Conservation (phyloP, 2,113 vertebrate species). For the Puntigrus tetrazona region DNA sequence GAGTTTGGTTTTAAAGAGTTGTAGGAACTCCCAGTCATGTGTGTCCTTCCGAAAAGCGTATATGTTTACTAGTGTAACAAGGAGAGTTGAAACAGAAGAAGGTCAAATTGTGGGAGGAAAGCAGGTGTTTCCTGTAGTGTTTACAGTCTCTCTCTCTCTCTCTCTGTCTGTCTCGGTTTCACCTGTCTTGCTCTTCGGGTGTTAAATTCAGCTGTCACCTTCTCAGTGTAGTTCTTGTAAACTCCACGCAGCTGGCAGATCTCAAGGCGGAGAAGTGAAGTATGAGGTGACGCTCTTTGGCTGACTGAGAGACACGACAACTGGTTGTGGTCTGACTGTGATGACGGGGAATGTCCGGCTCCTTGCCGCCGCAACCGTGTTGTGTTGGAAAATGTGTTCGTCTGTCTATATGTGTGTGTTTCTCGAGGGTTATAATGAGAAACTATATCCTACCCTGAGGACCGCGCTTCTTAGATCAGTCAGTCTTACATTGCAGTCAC, state of each 20-base stretch:
- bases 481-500: not conserved
- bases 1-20: not conserved
- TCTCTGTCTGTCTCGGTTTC: not conserved
- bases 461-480: not conserved
- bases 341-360: constrained; percentile 12
- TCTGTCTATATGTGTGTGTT: constrained; percentile 39
- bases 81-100: constrained; percentile 24
- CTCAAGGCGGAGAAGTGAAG: constrained; percentile 5
- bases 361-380: constrained; percentile 55
- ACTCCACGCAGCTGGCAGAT: constrained; percentile 3
- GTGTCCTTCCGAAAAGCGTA: not conserved
- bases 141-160: constrained; percentile 1
- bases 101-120: constrained; percentile 23
- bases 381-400: constrained; percentile 29
- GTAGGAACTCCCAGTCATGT: not conserved
- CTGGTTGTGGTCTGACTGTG: constrained; percentile 5
- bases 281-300: constrained; percentile 6
- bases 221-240: constrained; percentile 14
- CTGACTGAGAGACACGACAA: not conserved
- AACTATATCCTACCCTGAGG: constrained; percentile 21
- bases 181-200: constrained; percentile 5
- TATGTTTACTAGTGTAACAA: not conserved
- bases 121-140: constrained; percentile 37
- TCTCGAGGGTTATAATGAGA: constrained; percentile 24
- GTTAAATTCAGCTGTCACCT: constrained; percentile 15